phyloP scores from a whole-genome alignment of 2,888 invertebrate species.

The Drosophila conformis region DNA sequence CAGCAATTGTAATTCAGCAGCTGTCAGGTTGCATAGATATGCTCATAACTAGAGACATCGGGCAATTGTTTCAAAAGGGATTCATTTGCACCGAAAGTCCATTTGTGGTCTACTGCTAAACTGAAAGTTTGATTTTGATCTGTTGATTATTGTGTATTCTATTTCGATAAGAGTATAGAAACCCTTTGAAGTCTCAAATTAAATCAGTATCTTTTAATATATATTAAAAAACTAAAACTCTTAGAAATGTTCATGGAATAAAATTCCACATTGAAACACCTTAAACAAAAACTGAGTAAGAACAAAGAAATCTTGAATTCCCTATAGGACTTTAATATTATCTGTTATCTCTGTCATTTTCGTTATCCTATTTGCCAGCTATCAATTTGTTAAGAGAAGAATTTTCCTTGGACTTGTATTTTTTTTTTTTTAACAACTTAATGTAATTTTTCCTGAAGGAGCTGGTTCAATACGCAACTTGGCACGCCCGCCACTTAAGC shows the following conservation, averaged over 20 bases:
- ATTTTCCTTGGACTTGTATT: not conserved
- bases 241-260: not conserved
- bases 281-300: not conserved
- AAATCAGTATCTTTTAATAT: not conserved
- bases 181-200: not conserved
- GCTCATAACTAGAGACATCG: not conserved
- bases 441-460: conserved; percentile 4
- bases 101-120: not conserved
- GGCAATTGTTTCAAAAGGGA: not conserved
- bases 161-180: not conserved
- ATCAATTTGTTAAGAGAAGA: not conserved
- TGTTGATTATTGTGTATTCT: not conserved
- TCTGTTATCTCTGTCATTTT: not conserved
- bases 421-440: not conserved
- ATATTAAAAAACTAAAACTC: not conserved
- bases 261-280: not conserved
- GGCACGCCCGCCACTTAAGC: conserved; percentile 54
- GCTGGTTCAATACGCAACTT: conserved; percentile 1
- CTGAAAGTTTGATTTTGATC: not conserved
- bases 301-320: not conserved
- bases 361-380: not conserved
- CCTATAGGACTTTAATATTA: not conserved
- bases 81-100: not conserved
- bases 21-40: conserved; percentile 25
- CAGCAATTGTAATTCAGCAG: conserved; percentile 33